Conservation (phyloP, 2,888 invertebrate genomes). For the Cordilura impudica region DNA sequence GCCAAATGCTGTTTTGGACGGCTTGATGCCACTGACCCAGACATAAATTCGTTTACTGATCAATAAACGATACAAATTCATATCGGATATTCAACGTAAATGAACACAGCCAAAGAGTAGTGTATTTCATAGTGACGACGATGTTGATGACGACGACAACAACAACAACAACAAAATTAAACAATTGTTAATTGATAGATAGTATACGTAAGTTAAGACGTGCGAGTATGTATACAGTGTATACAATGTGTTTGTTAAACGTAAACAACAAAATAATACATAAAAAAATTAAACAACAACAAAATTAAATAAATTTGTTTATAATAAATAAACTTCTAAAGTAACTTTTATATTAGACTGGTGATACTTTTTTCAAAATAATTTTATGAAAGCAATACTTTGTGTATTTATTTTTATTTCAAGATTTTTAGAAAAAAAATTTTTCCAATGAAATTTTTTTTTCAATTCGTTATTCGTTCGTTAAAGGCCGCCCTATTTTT, state of each 20-base stretch:
- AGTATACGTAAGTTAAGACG: conserved; percentile 28
- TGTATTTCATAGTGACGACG: not conserved
- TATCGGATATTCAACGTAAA: conserved; percentile 21
- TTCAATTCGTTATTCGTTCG: no score
- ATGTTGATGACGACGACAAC: conserved; percentile 2
- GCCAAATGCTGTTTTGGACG: not conserved
- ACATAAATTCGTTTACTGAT: conserved; percentile 37
- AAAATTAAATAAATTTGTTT: not conserved
- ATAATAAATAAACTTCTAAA: not conserved
- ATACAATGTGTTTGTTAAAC: conserved; percentile 36
- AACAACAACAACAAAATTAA: conserved; percentile 9
- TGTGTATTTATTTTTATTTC: no score
- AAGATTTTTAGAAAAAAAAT: no score
- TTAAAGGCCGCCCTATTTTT: no score
- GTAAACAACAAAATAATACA: conserved; percentile 30
- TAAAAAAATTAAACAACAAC: conserved; percentile 1
- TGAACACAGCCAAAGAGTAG: conserved; percentile 9
- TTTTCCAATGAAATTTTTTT: no score
- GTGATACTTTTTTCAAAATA: no score
- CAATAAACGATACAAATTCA: conserved; percentile 42
- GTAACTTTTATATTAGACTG: not conserved
- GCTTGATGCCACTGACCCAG: conserved; percentile 26
- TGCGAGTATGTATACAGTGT: not conserved
- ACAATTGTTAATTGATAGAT: conserved; percentile 55
- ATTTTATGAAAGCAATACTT: no score